A percentile compares a stretch with the other conserved stretches of the same genome.
phyloP scores from a whole-genome alignment of 1,140 invertebrate species.

The Liolophura sinensis region DNA sequence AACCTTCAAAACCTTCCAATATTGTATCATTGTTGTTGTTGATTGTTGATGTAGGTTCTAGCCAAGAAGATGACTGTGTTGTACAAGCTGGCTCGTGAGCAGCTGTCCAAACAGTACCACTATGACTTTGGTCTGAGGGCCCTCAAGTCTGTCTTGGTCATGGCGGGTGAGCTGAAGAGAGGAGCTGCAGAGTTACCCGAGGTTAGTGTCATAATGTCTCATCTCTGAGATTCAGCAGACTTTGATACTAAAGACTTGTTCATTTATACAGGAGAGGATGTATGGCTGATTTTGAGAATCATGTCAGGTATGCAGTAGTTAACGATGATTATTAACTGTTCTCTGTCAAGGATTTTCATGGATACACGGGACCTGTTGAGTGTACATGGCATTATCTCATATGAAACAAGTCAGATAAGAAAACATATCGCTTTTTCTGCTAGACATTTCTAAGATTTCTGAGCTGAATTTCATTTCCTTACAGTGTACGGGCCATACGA shows the following conservation, averaged over 20 bases:
- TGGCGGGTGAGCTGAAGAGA: slow-evolving; percentile 84
- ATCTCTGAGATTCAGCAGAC: not conserved
- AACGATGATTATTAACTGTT: not conserved
- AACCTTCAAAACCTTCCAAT: not conserved
- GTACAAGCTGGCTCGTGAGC: slow-evolving; percentile 81
- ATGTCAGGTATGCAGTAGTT: too few relatives aligned
- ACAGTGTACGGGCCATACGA: too few relatives aligned
- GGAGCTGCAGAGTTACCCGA: slow-evolving; percentile 76
- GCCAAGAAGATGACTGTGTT: slow-evolving; percentile 93
- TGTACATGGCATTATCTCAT: too few relatives aligned
- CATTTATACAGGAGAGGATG: too few relatives aligned
- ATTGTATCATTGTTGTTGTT: slow-evolving; percentile 5
- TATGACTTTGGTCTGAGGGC: slow-evolving; percentile 93
- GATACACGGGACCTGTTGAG: too few relatives aligned
- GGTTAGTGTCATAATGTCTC: slow-evolving; percentile 23
- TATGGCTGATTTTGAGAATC: too few relatives aligned
- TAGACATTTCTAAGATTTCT: too few relatives aligned
- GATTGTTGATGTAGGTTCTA: slow-evolving; percentile 63
- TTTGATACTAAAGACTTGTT: not conserved
- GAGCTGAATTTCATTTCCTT: too few relatives aligned
- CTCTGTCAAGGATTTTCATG: not conserved
- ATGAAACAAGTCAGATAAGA: too few relatives aligned
- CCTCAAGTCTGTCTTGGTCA: slow-evolving; percentile 83
- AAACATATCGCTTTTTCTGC: too few relatives aligned
- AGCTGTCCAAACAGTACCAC: slow-evolving; percentile 88